phyloP scores from a whole-genome alignment of 37 sponge, comb jelly and placozoan genomes.

The Mnemiopsis leidyi region DNA sequence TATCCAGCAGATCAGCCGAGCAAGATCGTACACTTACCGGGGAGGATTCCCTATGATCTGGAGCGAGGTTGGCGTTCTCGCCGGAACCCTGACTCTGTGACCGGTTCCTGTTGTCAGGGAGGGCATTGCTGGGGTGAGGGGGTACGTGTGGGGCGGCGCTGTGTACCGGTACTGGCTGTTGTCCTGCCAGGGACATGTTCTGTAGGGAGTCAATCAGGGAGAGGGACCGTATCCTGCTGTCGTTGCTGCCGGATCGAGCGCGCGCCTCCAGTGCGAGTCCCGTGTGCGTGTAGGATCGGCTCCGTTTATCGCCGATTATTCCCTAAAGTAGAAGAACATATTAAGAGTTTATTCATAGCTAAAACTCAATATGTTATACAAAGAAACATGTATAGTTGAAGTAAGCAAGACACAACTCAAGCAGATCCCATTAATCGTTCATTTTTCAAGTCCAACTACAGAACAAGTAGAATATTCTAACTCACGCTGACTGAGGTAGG shows the following conservation, averaged over 20 bases:
- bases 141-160: not conserved
- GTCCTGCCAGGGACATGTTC: slow-evolving; percentile 7
- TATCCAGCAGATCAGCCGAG: too few relatives aligned
- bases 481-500: slow-evolving; percentile 20
- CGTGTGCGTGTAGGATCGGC: slow-evolving; percentile 30
- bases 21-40: not conserved
- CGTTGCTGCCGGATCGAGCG: slow-evolving; percentile 10
- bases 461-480: too few relatives aligned
- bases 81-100: slow-evolving; percentile 36
- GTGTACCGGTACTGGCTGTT: not conserved
- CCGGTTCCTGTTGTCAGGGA: slow-evolving; percentile 39
- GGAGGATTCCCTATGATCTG: slow-evolving; percentile 8
- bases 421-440: too few relatives aligned
- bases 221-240: slow-evolving; percentile 21
- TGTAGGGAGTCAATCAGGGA: slow-evolving; percentile 54
- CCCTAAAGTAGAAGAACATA: slow-evolving; percentile 7
- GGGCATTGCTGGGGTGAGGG: not conserved
- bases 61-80: slow-evolving; percentile 8
- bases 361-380: not conserved
- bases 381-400: too few relatives aligned
- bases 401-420: too few relatives aligned
- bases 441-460: too few relatives aligned
- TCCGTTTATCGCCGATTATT: slow-evolving; percentile 37
- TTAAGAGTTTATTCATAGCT: not conserved
- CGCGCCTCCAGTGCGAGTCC: slow-evolving; percentile 1